Conservation (phyloP, 2,113 vertebrate genomes). For the Syngnathoides biaculeatus region DNA sequence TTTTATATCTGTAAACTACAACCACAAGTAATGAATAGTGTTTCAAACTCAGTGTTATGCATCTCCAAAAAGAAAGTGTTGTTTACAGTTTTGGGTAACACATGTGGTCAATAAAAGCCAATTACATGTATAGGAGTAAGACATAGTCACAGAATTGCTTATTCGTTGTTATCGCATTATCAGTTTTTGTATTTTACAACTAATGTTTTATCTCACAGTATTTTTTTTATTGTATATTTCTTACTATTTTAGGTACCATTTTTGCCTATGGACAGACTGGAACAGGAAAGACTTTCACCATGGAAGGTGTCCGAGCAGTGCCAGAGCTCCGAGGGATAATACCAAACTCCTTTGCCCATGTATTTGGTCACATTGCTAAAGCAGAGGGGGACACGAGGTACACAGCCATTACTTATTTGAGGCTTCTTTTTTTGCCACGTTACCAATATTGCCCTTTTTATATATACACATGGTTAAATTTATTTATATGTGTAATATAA, state of each 20-base stretch:
- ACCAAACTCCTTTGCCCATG: constrained; percentile 97
- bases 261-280: constrained; percentile 99
- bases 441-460: background rate
- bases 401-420: background rate
- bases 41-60: too few relatives aligned
- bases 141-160: background rate
- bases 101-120: background rate
- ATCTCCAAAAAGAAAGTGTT: too few relatives aligned
- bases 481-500: too few relatives aligned
- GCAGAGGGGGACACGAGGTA: constrained; percentile 96
- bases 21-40: too few relatives aligned
- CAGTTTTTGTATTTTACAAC: background rate
- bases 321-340: constrained; percentile 97
- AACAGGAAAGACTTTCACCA: constrained; percentile 98
- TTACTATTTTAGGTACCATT: constrained; percentile 84
- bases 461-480: background rate
- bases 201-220: background rate
- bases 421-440: background rate
- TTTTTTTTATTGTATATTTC: constrained; percentile 3
- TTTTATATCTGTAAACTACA: too few relatives aligned
- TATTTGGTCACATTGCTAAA: constrained; percentile 98
- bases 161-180: background rate
- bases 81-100: too few relatives aligned
- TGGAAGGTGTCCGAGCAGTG: constrained; percentile 96
- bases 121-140: background rate